phyloP scores from a whole-genome alignment of 2,888 invertebrate genomes.

The Atethmia centrago region DNA sequence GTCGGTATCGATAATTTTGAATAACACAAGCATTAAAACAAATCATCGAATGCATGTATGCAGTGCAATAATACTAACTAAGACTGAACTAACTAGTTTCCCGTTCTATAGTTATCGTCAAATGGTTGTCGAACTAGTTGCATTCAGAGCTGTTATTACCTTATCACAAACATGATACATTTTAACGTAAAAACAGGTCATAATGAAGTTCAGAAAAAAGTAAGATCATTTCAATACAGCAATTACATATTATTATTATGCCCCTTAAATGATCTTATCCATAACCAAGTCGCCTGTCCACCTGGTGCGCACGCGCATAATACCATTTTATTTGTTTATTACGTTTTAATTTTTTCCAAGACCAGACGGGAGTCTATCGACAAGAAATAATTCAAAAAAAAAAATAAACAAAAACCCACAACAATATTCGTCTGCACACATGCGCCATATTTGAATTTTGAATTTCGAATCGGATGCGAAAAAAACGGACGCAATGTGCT shows the following conservation, averaged over 20 bases:
- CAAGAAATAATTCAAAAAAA: constrained; percentile 72
- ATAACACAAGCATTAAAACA: no score
- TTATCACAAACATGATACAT: neutral
- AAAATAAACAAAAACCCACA: constrained; percentile 77
- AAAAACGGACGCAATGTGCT: constrained; percentile 89
- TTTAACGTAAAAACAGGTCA: constrained; percentile 14
- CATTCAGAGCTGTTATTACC: neutral
- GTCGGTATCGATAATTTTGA: neutral
- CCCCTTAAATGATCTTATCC: constrained; percentile 31
- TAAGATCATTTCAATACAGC: constrained; percentile 38
- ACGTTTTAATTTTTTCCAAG: constrained; percentile 70
- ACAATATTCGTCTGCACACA: constrained; percentile 82
- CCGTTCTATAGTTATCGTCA: neutral
- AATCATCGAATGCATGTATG: neutral
- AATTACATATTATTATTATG: constrained; percentile 39
- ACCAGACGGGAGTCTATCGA: constrained; percentile 77
- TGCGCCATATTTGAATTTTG: constrained; percentile 85
- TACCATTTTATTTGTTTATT: constrained; percentile 76
- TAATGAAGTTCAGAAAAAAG: constrained; percentile 25
- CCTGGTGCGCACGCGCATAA: constrained; percentile 58
- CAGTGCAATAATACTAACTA: neutral
- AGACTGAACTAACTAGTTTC: neutral
- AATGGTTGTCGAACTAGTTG: neutral
- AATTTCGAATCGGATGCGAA: constrained; percentile 89
- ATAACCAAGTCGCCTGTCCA: constrained; percentile 60